Evolutionary conservation across 1,140 invertebrate genomes (phyloP), one percentile per base, ranked within the genome.

Genomic region (Capitella teleta): DNA sequence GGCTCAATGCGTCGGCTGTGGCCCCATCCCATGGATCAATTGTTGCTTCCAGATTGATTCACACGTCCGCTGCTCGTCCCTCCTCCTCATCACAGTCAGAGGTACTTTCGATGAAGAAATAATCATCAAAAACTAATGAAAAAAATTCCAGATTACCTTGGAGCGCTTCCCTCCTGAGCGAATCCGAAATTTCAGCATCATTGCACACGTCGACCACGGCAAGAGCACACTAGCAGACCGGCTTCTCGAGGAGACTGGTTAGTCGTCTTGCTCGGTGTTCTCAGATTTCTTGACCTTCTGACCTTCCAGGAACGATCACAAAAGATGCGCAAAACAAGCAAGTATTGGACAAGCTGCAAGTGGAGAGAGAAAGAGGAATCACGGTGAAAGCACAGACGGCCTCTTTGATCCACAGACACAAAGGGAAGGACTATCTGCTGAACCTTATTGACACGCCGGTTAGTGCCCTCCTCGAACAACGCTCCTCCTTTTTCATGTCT

Each of bases 351-450:
- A 86, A 85, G 67, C 60, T 83, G 8, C 77, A 85, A 74, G 92
- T 98, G 2, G 95, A 98, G 74, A 78, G 82, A 61, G 92, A 98
- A 69, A 53, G 70, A 63, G 94, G 95, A 3, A 98, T 98, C 18
- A 98, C 95, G 18, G 93, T 98, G 0, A 98, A 98, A 75, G 94
- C 95, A 12, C 92, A 97, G 62, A 93, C 91, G 18, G 92, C 84
- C 14, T 91, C 91, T 1, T 74, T 98, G 44, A 79, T 86, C 54
- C 88, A 96, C 58, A 56, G 68, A 25, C 61, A 72, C 54, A 57
- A 73, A 30, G 71, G 64, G 18, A 25, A 70, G 49, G 64, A 77
- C 32, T 94, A 93, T 75, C 72, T 97, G n/a, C 74, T 98, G 1
- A 98, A 98, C 74, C 77, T 98, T 3, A 96, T 98, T 56, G 95